A percentile compares a stretch with the other conserved stretches of the same genome.
These are phyloP conservation scores for Microplitis demolitor DNA, from an alignment of 1,140 invertebrate species.

Conservation along the genomic window DNA sequence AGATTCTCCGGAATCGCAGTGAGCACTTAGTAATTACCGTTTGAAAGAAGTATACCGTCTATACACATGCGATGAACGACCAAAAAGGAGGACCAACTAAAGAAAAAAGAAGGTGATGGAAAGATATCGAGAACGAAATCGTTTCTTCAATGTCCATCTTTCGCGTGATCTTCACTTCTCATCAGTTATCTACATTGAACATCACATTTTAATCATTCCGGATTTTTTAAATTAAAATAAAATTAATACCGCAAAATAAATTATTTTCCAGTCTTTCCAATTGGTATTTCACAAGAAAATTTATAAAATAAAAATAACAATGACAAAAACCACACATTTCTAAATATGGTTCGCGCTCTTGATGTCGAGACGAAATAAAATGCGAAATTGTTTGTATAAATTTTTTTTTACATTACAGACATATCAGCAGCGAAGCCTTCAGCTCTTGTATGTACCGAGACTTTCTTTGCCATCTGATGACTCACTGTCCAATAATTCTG, in stretches of 20 bases:
- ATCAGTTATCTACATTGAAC: not conserved
- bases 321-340: not conserved
- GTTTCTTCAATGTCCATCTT: conserved; percentile 4
- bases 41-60: not conserved
- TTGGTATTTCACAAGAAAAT: not conserved
- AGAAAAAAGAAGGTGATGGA: no score
- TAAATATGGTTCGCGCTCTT: conserved; percentile 9
- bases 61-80: not conserved
- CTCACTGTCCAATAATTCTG: not conserved
- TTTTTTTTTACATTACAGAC: not conserved
- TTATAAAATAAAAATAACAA: not conserved
- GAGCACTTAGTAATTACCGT: conserved; percentile 29
- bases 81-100: no score
- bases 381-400: not conserved
- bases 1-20: conserved; percentile 28
- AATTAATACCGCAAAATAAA: not conserved
- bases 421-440: no score
- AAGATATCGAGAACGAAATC: conserved; percentile 14
- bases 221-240: no score
- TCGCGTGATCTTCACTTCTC: not conserved
- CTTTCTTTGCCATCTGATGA: not conserved
- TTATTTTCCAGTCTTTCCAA: not conserved
- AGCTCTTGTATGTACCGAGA: not conserved
- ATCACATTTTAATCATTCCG: not conserved
- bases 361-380: conserved; percentile 9